phyloP scores from a whole-genome alignment of 2,797 vertebrate genomes.

The Kryptolebias ocellatus region DNA sequence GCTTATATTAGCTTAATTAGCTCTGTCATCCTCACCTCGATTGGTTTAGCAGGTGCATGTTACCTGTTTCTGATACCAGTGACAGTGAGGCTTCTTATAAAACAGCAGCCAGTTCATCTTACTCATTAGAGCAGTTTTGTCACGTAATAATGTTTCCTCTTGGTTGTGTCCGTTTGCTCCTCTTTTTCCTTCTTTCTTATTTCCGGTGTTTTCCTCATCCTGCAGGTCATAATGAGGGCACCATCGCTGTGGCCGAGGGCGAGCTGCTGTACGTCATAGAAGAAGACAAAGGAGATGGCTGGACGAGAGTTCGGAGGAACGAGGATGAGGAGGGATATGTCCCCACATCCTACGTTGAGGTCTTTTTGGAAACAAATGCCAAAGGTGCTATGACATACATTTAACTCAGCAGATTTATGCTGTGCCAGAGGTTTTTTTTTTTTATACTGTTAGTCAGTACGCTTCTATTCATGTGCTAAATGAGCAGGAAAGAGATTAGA shows the following conservation, averaged over 20 bases:
- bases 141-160: too few species aligned
- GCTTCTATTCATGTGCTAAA: constrained; percentile 26
- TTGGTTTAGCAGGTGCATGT: background rate
- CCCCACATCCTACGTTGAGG: constrained; percentile 96
- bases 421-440: constrained; percentile 5
- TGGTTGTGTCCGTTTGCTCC: too few species aligned
- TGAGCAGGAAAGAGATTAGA: constrained; percentile 2
- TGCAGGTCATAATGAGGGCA: constrained; percentile 96
- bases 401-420: constrained; percentile 73
- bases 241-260: constrained; percentile 93
- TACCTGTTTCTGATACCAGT: too few species aligned
- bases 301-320: constrained; percentile 96
- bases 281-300: constrained; percentile 98
- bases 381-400: constrained; percentile 99
- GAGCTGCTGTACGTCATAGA: constrained; percentile 97
- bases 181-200: too few species aligned
- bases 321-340: constrained; percentile 99
- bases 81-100: background rate
- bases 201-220: background rate
- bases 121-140: too few species aligned
- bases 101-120: background rate
- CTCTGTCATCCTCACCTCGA: background rate
- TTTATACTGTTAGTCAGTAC: constrained; percentile 18
- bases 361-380: constrained; percentile 98
- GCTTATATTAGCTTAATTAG: background rate